phyloP scores from a whole-genome alignment of 2,888 invertebrate genomes.

The Rapana venosa region DNA sequence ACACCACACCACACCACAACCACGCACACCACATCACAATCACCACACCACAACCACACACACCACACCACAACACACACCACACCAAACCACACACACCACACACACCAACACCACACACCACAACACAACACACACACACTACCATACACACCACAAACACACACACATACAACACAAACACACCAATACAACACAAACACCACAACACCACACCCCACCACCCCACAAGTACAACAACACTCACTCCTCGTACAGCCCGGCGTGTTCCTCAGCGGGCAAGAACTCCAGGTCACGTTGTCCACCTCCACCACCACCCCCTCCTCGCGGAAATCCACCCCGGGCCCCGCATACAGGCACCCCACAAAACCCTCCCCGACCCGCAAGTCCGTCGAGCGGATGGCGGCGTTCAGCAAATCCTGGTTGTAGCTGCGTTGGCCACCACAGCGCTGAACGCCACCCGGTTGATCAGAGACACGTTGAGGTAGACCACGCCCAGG shows the following conservation, averaged over 20 bases:
- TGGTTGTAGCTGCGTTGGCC: slow-evolving; percentile 41
- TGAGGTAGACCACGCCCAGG: slow-evolving; percentile 25
- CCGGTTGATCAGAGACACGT: background rate
- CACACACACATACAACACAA: background rate
- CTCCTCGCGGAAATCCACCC: slow-evolving; percentile 33
- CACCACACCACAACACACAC: too few species aligned
- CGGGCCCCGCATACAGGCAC: slow-evolving; percentile 43
- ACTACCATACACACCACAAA: background rate
- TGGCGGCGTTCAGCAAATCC: slow-evolving; percentile 19
- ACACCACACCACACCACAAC: too few species aligned
- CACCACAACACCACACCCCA: background rate
- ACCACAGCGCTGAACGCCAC: slow-evolving; percentile 23
- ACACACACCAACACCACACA: too few species aligned
- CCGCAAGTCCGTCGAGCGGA: background rate
- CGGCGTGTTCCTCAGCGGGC: background rate
- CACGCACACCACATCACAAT: too few species aligned
- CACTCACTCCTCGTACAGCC: slow-evolving; percentile 44
- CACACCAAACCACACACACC: too few species aligned
- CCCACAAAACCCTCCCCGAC: slow-evolving; percentile 44
- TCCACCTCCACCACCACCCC: background rate
- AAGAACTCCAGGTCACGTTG: slow-evolving; percentile 42
- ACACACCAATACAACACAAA: background rate
- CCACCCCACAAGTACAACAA: background rate
- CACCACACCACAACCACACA: too few species aligned
- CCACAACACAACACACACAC: background rate